phyloP scores from a whole-genome alignment of 2,113 vertebrate species.

The Silurus meridionalis region DNA sequence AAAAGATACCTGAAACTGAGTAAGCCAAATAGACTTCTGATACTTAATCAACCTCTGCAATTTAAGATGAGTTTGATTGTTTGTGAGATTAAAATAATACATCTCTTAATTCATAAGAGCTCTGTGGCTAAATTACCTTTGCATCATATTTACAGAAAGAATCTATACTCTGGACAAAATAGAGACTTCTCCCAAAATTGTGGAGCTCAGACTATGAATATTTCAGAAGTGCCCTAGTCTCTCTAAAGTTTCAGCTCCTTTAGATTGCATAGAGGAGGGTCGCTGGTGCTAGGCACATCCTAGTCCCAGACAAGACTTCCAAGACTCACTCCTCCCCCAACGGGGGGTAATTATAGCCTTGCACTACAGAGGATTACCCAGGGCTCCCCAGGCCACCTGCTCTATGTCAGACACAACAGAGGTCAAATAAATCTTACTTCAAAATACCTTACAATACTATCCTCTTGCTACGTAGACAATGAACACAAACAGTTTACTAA shows the following conservation, averaged over 20 bases:
- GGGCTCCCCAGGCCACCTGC: constrained; percentile 69
- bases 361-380: constrained; percentile 66
- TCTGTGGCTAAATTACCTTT: background rate
- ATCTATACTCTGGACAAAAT: background rate
- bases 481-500: constrained; percentile 13
- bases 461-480: constrained; percentile 22
- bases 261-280: constrained; percentile 57
- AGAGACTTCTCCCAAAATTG: background rate
- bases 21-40: constrained; percentile 20
- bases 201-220: constrained; percentile 29
- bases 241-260: background rate
- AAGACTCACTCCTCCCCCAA: constrained; percentile 23
- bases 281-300: constrained; percentile 64
- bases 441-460: constrained; percentile 24
- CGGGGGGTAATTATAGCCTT: constrained; percentile 67
- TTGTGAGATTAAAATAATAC: background rate
- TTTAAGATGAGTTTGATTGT: background rate
- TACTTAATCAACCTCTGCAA: background rate
- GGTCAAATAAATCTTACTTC: constrained; percentile 38
- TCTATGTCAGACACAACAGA: constrained; percentile 67
- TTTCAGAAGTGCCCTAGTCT: background rate
- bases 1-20: background rate
- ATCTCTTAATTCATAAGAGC: background rate
- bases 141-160: background rate
- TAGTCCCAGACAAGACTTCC: constrained; percentile 65